Evolutionary conservation across 2,797 vertebrate species (phyloP).

Genomic region (Silurus lanzhouensis): DNA sequence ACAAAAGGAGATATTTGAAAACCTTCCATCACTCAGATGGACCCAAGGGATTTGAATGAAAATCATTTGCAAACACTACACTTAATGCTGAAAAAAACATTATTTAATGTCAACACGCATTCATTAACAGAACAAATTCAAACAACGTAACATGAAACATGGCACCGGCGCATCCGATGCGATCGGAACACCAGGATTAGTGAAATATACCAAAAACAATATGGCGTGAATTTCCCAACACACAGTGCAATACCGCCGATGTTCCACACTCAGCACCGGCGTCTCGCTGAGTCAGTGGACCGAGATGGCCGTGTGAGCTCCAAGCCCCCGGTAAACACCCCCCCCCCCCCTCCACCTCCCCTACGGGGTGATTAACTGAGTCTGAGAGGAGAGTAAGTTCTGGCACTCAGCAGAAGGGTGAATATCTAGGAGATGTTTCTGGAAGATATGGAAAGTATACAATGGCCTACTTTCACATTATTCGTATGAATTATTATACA

Average conservation of each 20-base stretch:
- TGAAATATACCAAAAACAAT: neutral
- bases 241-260: constrained; percentile 69
- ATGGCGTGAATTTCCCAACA: constrained; percentile 55
- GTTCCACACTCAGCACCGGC: constrained; percentile 78
- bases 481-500: neutral
- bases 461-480: neutral
- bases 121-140: constrained; percentile 68
- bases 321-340: no score
- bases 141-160: neutral
- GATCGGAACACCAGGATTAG: neutral
- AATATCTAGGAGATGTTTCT: neutral
- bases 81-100: constrained; percentile 74
- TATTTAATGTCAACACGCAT: constrained; percentile 78
- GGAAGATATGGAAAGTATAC: neutral
- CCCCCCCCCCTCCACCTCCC: no score
- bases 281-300: constrained; percentile 43
- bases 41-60: neutral
- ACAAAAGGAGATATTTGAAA: neutral
- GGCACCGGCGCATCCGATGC: neutral
- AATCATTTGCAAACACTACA: constrained; percentile 23
- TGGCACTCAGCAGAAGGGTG: constrained; percentile 40
- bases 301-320: neutral
- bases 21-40: neutral
- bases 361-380: neutral
- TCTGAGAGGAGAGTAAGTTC: neutral